Conservation (phyloP, 2,113 vertebrate species). For the Pionites leucogaster region DNA sequence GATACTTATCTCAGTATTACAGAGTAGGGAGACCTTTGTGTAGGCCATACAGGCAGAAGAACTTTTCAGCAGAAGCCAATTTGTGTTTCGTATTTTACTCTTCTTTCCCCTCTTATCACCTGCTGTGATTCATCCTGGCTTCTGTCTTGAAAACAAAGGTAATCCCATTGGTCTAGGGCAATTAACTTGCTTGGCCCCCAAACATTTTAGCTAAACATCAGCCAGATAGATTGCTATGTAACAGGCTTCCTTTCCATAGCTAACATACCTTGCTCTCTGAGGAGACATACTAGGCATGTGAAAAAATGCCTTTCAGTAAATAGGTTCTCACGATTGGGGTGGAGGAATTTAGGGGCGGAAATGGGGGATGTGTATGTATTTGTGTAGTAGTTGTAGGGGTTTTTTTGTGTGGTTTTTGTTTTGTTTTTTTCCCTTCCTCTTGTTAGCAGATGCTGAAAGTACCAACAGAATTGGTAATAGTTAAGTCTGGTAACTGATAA, state of each 20-base stretch:
- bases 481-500: background rate
- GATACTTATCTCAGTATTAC: background rate
- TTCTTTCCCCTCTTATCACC: background rate
- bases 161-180: background rate
- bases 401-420: background rate
- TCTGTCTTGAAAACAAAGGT: background rate
- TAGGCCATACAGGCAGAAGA: background rate
- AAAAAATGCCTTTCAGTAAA: background rate
- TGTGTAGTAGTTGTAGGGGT: rapidly evolving
- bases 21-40: background rate
- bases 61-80: background rate
- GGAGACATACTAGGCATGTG: background rate
- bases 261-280: background rate
- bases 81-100: background rate
- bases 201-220: background rate
- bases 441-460: background rate
- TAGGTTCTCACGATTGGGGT: background rate
- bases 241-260: background rate
- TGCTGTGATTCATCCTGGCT: background rate
- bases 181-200: background rate
- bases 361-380: background rate
- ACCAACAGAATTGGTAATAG: background rate
- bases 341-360: background rate
- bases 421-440: background rate
- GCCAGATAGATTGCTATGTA: background rate